A percentile compares a stretch with the other conserved stretches of the same genome.
These are phyloP conservation scores for Escarpia spicata DNA, from an alignment of 2,888 invertebrate species.

Conservation along the genomic window DNA sequence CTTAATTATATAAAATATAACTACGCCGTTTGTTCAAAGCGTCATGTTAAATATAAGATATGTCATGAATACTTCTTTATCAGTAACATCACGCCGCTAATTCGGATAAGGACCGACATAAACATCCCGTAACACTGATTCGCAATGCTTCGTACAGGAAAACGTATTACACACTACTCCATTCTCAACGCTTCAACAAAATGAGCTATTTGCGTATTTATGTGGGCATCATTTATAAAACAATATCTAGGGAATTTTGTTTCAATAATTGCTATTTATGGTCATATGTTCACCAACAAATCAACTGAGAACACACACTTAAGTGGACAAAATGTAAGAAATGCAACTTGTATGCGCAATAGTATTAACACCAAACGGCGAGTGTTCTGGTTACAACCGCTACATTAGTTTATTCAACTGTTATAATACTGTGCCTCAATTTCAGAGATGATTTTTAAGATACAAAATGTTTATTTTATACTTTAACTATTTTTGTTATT, in stretches of 20 bases:
- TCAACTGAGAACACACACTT: not conserved
- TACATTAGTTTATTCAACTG: not conserved
- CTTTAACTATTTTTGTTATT: no score
- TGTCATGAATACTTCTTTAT: not conserved
- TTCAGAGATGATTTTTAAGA: not conserved
- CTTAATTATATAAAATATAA: constrained; percentile 1
- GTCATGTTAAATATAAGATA: not conserved
- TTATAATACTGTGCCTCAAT: not conserved
- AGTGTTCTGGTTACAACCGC: not conserved
- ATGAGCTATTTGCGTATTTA: not conserved
- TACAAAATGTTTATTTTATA: not conserved
- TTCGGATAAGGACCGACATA: not conserved
- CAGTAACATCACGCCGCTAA: not conserved
- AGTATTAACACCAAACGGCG: not conserved
- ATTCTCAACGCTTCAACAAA: not conserved
- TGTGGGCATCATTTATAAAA: not conserved
- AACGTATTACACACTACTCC: not conserved
- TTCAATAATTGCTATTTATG: not conserved
- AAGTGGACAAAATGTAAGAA: not conserved
- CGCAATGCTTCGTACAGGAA: not conserved
- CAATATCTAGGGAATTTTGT: not conserved
- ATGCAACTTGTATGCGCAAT: not conserved
- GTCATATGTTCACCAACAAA: not conserved
- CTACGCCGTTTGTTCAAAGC: not conserved
- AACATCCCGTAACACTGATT: not conserved